Conservation (phyloP, 2,113 vertebrate species). For the Pycnonotus jocosus region DNA sequence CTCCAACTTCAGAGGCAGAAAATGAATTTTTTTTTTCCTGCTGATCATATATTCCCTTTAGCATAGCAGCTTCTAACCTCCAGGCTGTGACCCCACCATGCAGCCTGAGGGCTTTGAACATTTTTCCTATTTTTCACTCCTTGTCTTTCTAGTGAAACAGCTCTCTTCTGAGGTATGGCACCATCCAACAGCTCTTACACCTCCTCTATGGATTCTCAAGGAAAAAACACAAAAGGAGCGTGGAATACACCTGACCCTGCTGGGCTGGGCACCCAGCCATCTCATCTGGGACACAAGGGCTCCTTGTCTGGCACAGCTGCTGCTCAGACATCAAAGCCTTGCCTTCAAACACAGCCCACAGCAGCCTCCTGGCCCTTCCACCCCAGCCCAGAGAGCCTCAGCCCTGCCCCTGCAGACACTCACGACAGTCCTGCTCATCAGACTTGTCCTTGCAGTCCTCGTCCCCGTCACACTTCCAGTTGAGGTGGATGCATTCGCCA, state of each 20-base stretch:
- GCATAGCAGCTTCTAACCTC: neutral
- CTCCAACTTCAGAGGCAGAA: slow-evolving; percentile 19
- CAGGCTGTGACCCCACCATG: neutral
- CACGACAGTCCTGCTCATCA: slow-evolving; percentile 91
- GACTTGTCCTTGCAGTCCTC: slow-evolving; percentile 98
- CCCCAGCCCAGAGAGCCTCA: neutral
- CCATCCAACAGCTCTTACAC: neutral
- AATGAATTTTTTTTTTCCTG: slow-evolving; percentile 13
- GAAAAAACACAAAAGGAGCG: neutral
- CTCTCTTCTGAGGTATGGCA: neutral
- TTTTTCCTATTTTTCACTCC: neutral
- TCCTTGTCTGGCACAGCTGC: neutral
- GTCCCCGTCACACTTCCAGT: slow-evolving; percentile 96
- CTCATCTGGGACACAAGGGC: neutral
- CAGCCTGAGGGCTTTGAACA: slow-evolving; percentile 24
- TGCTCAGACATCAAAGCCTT: neutral
- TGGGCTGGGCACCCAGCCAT: neutral
- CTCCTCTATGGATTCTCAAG: neutral
- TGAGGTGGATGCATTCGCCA: slow-evolving; percentile 89
- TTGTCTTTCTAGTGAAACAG: neutral
- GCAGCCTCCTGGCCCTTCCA: neutral
- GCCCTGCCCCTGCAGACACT: slow-evolving; percentile 61
- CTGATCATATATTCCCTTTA: slow-evolving; percentile 44
- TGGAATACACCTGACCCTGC: neutral
- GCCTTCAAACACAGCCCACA: neutral